phyloP scores from a whole-genome alignment of 2,113 vertebrate species.

The Labrus mixtus region DNA sequence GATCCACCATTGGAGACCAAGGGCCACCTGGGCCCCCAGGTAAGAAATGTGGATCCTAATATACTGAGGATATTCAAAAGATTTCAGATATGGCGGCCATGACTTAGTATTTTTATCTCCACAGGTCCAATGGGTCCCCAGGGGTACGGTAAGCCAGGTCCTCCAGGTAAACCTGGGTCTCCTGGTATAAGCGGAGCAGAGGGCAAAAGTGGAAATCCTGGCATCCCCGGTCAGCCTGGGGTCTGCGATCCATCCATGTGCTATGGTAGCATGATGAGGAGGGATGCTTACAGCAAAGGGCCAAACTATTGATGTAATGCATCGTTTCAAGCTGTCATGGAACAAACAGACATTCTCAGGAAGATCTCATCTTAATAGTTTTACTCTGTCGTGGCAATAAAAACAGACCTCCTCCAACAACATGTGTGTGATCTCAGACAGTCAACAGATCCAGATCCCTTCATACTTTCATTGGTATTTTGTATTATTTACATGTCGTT shows the following conservation, averaged over 20 bases:
- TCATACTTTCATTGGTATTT: conserved; percentile 41
- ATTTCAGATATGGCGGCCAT: background rate
- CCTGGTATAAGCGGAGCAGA: conserved; percentile 89
- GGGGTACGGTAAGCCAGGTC: conserved; percentile 90
- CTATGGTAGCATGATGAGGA: conserved; percentile 90
- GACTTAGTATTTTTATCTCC: conserved; percentile 25
- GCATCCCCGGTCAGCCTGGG: conserved; percentile 90
- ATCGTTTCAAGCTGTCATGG: conserved; percentile 80
- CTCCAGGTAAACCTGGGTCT: conserved; percentile 87
- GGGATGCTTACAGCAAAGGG: conserved; percentile 95
- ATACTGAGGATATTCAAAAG: background rate
- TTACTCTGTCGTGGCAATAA: conserved; percentile 79
- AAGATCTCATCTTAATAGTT: conserved; percentile 87
- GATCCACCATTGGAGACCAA: conserved; percentile 86
- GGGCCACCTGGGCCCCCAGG: conserved; percentile 91
- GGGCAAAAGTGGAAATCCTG: conserved; percentile 89
- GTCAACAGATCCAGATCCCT: conserved; percentile 23
- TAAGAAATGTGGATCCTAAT: conserved; percentile 61
- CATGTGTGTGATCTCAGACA: conserved; percentile 41
- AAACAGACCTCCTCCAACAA: conserved; percentile 83
- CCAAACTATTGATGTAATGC: conserved; percentile 90
- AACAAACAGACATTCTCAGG: conserved; percentile 89
- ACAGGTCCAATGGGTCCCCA: conserved; percentile 91
- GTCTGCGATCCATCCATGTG: conserved; percentile 94
- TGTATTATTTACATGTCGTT: conserved; percentile 28